Conservation (phyloP, 2,113 vertebrate genomes). For the human region DNA sequence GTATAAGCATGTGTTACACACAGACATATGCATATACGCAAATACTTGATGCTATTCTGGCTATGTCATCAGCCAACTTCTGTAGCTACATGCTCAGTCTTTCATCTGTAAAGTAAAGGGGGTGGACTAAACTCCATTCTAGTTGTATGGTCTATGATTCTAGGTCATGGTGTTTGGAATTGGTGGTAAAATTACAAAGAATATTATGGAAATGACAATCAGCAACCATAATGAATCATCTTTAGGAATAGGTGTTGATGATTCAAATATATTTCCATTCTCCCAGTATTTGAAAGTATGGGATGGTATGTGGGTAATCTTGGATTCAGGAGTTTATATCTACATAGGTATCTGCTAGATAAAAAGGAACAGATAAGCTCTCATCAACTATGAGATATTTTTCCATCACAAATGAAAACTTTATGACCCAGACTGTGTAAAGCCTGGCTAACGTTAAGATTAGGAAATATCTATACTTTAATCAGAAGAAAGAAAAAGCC, state of each 20-base stretch:
- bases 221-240: not conserved
- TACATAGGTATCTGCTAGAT: not conserved
- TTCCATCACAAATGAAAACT: conserved; percentile 34
- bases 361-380: not conserved
- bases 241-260: too few species aligned
- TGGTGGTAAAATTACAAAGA: not conserved
- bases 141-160: not conserved
- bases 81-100: not conserved
- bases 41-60: not conserved
- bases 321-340: not conserved
- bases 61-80: not conserved
- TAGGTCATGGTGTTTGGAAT: not conserved
- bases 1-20: not conserved
- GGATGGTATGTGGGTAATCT: not conserved
- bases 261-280: not conserved
- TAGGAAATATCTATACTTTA: not conserved
- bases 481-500: conserved; percentile 8
- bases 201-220: not conserved
- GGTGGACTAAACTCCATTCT: not conserved
- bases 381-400: not conserved
- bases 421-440: not conserved
- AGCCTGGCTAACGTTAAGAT: not conserved
- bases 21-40: not conserved
- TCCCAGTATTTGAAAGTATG: not conserved
- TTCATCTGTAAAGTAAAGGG: not conserved